A percentile compares a stretch with the other conserved stretches of the same genome.
These are phyloP conservation scores for Salmo trutta DNA, from an alignment of 2,797 vertebrate species.

Conservation along the genomic window DNA sequence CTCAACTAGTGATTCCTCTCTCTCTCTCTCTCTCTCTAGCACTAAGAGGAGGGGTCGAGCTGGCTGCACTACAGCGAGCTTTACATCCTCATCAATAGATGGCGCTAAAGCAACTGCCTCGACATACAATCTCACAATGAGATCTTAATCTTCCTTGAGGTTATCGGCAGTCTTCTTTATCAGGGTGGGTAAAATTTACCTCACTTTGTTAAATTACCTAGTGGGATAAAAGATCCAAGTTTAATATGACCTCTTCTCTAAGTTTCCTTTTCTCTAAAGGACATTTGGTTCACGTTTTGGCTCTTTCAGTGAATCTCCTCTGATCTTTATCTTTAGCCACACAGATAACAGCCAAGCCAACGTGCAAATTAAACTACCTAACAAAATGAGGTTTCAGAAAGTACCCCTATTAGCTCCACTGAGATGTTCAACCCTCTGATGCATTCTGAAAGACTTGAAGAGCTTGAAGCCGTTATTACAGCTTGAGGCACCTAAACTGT, in stretches of 20 bases:
- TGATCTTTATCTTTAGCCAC: slow-evolving; percentile 38
- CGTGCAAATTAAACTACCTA: slow-evolving; percentile 41
- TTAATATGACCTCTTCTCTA: slow-evolving; percentile 13
- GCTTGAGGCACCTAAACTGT: slow-evolving; percentile 55
- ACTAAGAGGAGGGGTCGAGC: neutral
- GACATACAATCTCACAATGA: neutral
- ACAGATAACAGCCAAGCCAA: slow-evolving; percentile 43
- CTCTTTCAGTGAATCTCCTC: slow-evolving; percentile 36
- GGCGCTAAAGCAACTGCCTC: slow-evolving; percentile 54
- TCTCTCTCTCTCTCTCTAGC: neutral
- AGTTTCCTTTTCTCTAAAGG: slow-evolving; percentile 42
- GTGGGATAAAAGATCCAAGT: slow-evolving; percentile 26
- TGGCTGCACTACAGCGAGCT: slow-evolving; percentile 1
- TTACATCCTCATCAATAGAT: slow-evolving; percentile 60
- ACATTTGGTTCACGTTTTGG: slow-evolving; percentile 31
- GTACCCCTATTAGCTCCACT: slow-evolving; percentile 46
- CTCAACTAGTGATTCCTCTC: neutral
- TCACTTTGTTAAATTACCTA: slow-evolving; percentile 31
- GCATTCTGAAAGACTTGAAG: slow-evolving; percentile 46
- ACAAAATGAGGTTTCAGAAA: slow-evolving; percentile 56
- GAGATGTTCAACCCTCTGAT: slow-evolving; percentile 39
- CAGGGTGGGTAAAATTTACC: slow-evolving; percentile 7
- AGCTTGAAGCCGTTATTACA: slow-evolving; percentile 45
- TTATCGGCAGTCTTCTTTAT: slow-evolving; percentile 20
- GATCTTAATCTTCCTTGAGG: slow-evolving; percentile 26